These are phyloP conservation scores for Lampropteryx suffumata DNA, from an alignment of 2,888 invertebrate genomes.

Conservation along the genomic window DNA sequence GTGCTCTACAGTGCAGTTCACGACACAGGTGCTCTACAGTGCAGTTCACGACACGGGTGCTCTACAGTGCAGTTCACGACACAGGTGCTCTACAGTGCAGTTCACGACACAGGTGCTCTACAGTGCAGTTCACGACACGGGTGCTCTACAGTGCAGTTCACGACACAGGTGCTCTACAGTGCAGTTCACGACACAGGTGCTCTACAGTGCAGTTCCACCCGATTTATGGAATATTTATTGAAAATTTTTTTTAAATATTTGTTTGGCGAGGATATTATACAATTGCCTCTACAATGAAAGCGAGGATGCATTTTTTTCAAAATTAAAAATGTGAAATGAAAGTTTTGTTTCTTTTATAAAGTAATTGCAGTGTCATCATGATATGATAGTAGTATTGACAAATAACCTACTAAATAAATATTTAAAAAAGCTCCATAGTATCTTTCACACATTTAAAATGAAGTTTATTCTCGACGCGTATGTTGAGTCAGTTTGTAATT, in stretches of 20 bases:
- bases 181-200: conserved; percentile 34
- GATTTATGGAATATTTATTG: conserved; percentile 2
- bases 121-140: conserved; percentile 32
- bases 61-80: conserved; percentile 28
- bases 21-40: conserved; percentile 32
- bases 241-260: conserved; percentile 3
- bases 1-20: conserved; percentile 29
- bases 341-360: too few species aligned
- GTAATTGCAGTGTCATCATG: too few species aligned
- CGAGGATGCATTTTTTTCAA: too few species aligned
- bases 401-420: too few species aligned
- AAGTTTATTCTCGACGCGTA: conserved; percentile 38
- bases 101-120: conserved; percentile 33
- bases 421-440: too few species aligned
- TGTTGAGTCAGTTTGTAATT: conserved; percentile 44
- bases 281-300: not conserved
- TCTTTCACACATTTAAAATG: not conserved
- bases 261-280: not conserved
- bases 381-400: too few species aligned
- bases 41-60: conserved; percentile 34
- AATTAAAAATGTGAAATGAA: too few species aligned
- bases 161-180: conserved; percentile 32
- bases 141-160: conserved; percentile 29
- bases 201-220: conserved; percentile 4
- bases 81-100: conserved; percentile 31